These are phyloP conservation scores for Gavia stellata DNA, from an alignment of 2,113 vertebrate genomes.

Conservation along the genomic window DNA sequence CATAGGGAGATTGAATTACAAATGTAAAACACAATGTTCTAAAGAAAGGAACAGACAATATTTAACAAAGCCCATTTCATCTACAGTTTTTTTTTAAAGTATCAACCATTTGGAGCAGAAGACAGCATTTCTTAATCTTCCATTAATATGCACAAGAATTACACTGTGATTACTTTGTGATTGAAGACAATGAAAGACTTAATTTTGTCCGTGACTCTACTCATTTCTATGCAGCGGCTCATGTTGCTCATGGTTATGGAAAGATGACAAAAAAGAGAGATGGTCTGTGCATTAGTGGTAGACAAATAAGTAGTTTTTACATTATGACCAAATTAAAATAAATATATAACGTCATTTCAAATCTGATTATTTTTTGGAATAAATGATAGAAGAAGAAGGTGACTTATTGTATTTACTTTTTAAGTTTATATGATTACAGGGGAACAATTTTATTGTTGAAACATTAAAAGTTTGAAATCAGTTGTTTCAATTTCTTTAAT, in stretches of 20 bases:
- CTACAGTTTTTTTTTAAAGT: not conserved
- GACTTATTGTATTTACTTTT: not conserved
- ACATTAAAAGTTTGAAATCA: not conserved
- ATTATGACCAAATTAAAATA: not conserved
- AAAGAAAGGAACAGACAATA: not conserved
- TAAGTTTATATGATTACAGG: not conserved
- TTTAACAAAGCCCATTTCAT: not conserved
- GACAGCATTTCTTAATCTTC: not conserved
- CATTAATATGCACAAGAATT: not conserved
- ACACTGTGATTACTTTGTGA: not conserved
- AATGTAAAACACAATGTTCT: not conserved
- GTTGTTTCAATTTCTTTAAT: not conserved
- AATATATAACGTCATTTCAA: not conserved
- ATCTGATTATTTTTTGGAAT: not conserved
- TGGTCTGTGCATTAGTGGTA: not conserved
- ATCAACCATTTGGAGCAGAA: not conserved
- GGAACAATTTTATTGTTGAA: not conserved
- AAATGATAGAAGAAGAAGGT: not conserved
- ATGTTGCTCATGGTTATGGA: not conserved
- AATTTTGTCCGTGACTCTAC: not conserved
- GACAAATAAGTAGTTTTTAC: not conserved
- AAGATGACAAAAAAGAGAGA: not conserved
- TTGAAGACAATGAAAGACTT: not conserved
- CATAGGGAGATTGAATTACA: not conserved
- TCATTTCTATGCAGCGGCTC: not conserved